Evolutionary conservation across 2,797 vertebrate genomes (phyloP).

Genomic region (Pelobates cultripes): DNA sequence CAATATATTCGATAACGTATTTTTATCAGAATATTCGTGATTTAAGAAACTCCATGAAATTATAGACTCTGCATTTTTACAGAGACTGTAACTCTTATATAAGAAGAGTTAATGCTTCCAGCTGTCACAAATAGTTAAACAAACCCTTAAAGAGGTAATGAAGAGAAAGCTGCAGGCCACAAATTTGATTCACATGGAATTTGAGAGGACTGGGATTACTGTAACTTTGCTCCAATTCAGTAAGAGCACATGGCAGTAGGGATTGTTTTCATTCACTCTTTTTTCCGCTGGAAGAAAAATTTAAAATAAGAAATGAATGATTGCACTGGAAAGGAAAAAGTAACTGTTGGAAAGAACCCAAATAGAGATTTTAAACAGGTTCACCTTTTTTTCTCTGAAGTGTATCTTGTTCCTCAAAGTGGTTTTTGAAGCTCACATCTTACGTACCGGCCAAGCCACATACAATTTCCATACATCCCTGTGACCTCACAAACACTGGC

Average conservation of each 20-base stretch:
- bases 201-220: constrained; percentile 42
- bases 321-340: constrained; percentile 24
- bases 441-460: constrained; percentile 27
- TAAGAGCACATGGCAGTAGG: not conserved
- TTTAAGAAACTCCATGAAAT: too few species aligned
- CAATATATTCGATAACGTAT: too few species aligned
- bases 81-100: too few species aligned
- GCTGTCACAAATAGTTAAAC: constrained; percentile 21
- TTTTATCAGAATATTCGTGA: too few species aligned
- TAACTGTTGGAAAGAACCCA: constrained; percentile 32
- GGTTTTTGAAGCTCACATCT: constrained; percentile 22
- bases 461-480: constrained; percentile 16
- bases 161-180: constrained; percentile 44
- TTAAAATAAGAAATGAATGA: constrained; percentile 42
- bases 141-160: constrained; percentile 25
- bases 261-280: constrained; percentile 40
- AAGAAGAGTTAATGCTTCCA: constrained; percentile 27
- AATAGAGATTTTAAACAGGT: constrained; percentile 32
- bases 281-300: constrained; percentile 19
- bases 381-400: constrained; percentile 28
- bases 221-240: constrained; percentile 32
- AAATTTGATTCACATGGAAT: constrained; percentile 47
- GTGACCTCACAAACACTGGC: constrained; percentile 1
- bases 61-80: too few species aligned
- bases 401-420: constrained; percentile 27